Percentiles rank a stretch among this genome's conserved stretches.
Conservation (phyloP, 2,888 invertebrate genomes). For the Ectemnius cavifrons region DNA sequence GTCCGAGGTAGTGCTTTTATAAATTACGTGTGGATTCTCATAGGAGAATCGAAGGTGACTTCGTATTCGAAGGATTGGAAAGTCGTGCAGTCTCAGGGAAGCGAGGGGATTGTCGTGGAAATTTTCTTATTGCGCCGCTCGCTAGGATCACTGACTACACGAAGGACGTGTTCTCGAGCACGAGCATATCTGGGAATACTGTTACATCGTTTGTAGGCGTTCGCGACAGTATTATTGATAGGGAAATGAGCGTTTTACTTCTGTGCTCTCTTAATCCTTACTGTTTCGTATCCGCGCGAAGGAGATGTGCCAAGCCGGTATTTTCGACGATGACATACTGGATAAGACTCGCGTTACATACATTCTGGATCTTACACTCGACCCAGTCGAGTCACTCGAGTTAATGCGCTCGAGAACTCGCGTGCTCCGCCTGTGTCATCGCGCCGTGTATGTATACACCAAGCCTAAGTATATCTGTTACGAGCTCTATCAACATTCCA, state of each 20-base stretch:
- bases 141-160: neutral
- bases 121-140: neutral
- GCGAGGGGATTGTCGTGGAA: neutral
- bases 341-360: neutral
- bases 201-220: neutral
- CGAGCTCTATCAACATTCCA: no score
- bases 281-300: neutral
- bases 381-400: neutral
- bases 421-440: no score
- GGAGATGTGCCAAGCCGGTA: neutral
- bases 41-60: no score
- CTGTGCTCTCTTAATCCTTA: neutral
- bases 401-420: neutral
- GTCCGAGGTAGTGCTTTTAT: neutral
- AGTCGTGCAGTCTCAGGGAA: neutral
- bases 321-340: slow-evolving; percentile 7
- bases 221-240: neutral
- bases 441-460: no score
- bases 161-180: neutral
- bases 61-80: neutral
- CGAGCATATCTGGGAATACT: neutral
- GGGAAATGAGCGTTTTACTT: neutral
- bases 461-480: no score
- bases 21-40: no score
- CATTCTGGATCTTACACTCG: neutral